Evolutionary conservation across 2,113 vertebrate genomes (phyloP).

Genomic region (Gadus macrocephalus): DNA sequence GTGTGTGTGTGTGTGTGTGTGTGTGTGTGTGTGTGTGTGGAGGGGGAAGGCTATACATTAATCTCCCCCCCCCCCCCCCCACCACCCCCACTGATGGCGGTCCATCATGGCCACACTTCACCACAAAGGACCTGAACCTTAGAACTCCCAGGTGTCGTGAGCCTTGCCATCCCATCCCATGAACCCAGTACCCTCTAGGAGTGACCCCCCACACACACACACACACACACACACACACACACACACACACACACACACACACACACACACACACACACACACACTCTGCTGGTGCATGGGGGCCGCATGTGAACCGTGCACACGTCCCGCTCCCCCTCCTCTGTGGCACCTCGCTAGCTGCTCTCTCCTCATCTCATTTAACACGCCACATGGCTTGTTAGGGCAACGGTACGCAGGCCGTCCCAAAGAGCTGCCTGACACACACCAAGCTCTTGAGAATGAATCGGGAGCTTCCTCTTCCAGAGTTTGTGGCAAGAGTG

Average conservation of each 20-base stretch:
- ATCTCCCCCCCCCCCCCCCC: slow-evolving; percentile 28
- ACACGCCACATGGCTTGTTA: slow-evolving; percentile 37
- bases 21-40: too few relatives aligned
- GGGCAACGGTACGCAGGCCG: too few relatives aligned
- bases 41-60: slow-evolving; percentile 1
- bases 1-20: too few relatives aligned
- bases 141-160: slow-evolving; percentile 23
- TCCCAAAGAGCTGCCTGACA: background rate
- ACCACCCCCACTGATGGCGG: slow-evolving; percentile 11
- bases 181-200: background rate
- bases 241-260: background rate
- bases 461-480: slow-evolving; percentile 47
- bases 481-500: slow-evolving; percentile 45
- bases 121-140: slow-evolving; percentile 17
- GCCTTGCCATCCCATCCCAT: slow-evolving; percentile 28
- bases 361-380: slow-evolving; percentile 34
- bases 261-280: background rate
- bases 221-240: background rate
- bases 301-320: slow-evolving; percentile 49
- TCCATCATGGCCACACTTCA: slow-evolving; percentile 12
- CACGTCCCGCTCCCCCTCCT: slow-evolving; percentile 46
- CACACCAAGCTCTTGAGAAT: slow-evolving; percentile 44
- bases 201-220: background rate
- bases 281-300: too few relatives aligned
- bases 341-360: slow-evolving; percentile 27